Conservation (phyloP, 92 coral and sea anemone genomes). For the Zoanthus gigantus region DNA sequence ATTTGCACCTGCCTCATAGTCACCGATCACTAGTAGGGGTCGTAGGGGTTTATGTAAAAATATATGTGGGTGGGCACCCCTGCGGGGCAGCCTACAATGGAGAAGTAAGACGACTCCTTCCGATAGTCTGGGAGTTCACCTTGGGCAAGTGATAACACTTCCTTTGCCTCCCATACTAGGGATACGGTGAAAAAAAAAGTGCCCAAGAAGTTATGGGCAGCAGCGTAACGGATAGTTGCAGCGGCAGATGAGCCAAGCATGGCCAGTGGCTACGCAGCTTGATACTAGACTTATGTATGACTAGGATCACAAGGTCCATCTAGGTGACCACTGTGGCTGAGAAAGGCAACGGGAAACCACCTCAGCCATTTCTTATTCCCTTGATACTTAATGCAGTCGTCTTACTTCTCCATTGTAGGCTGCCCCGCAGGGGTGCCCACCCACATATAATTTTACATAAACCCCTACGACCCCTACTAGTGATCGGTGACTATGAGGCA, state of each 20-base stretch:
- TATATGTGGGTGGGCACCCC: background rate
- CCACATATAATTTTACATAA: background rate
- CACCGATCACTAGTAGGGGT: conserved; percentile 3
- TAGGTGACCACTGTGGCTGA: conserved; percentile 17
- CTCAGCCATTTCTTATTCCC: background rate
- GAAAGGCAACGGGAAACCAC: conserved; percentile 48
- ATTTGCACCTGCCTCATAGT: conserved; percentile 15
- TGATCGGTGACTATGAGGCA: conserved; percentile 34
- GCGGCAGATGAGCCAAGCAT: background rate
- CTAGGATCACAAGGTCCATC: conserved; percentile 3
- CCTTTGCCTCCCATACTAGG: conserved; percentile 11
- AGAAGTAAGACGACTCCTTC: conserved; percentile 16
- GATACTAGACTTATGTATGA: background rate
- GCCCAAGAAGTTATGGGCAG: conserved; percentile 8
- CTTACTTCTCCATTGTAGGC: conserved; percentile 20
- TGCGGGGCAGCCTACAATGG: background rate
- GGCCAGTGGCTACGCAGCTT: background rate
- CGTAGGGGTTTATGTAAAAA: too few species aligned
- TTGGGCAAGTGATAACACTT: background rate
- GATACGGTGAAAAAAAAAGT: conserved; percentile 4
- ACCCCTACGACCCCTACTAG: background rate
- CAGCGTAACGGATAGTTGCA: conserved; percentile 2
- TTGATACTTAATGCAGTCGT: background rate
- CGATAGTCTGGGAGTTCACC: conserved; percentile 13
- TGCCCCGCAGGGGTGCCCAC: background rate